Evolutionary conservation across 2,797 vertebrate species (phyloP).

Genomic region (Semotilus atromaculatus): DNA sequence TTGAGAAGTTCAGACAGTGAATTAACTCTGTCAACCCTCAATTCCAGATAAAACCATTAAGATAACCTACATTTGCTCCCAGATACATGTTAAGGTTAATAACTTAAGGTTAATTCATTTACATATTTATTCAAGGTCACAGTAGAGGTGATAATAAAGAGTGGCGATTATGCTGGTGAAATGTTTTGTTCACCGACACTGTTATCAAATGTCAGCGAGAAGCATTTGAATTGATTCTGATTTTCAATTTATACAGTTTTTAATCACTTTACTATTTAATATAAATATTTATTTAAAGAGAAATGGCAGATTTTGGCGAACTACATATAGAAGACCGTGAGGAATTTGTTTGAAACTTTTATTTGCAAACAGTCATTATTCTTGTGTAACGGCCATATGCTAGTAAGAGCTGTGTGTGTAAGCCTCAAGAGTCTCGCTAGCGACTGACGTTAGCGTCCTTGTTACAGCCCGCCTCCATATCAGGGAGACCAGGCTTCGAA

Average conservation of each 20-base stretch:
- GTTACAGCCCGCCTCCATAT: no score
- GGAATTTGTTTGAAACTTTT: not conserved
- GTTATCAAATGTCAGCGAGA: not conserved
- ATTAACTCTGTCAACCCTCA: not conserved
- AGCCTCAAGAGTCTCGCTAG: no score
- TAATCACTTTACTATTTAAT: not conserved
- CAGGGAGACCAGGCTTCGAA: no score
- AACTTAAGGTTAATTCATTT: not conserved
- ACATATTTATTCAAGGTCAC: not conserved
- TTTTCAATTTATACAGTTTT: not conserved
- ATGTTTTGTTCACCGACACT: not conserved
- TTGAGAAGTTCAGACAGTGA: not conserved
- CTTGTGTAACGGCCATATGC: no score
- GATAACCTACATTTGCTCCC: not conserved
- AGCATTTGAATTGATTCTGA: not conserved
- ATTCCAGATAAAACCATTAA: not conserved
- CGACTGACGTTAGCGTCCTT: no score
- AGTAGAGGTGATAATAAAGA: not conserved
- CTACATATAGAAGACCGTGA: not conserved
- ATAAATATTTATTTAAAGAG: no score
- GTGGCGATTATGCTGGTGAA: not conserved
- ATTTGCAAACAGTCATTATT: not conserved
- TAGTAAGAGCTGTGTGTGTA: no score
- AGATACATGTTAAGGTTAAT: not conserved
- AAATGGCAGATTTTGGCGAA: not conserved